Conservation (phyloP, 37 sponge, comb jelly and placozoan species). For the Chondrilla cf. caribensis region DNA sequence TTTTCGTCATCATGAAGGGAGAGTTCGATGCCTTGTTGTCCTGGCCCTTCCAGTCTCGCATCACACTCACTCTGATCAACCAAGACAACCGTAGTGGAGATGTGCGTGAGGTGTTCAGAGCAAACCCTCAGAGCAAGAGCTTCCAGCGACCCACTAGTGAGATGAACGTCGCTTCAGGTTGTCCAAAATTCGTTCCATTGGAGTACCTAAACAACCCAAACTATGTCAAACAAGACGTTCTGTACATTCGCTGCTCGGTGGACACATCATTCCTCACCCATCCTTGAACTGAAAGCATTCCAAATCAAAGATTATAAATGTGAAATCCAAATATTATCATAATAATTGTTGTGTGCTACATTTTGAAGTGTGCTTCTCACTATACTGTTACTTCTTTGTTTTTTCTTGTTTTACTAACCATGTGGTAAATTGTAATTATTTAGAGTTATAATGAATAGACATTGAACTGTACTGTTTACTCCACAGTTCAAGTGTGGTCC, state of each 20-base stretch:
- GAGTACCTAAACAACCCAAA: constrained; percentile 38
- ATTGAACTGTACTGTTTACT: too few species aligned
- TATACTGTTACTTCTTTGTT: too few species aligned
- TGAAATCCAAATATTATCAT: too few species aligned
- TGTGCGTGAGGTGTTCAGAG: constrained; percentile 8
- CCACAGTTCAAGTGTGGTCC: too few species aligned
- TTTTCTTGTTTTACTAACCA: too few species aligned
- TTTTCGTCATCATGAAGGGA: constrained; percentile 86
- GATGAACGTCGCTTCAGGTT: constrained; percentile 72
- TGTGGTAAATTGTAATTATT: too few species aligned
- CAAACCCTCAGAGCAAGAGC: constrained; percentile 24
- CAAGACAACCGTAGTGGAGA: constrained; percentile 13
- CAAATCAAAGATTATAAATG: too few species aligned
- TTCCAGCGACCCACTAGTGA: constrained; percentile 52
- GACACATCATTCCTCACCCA: constrained; percentile 61
- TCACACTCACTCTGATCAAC: constrained; percentile 11
- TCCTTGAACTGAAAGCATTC: constrained; percentile 43
- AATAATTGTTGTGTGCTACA: too few species aligned
- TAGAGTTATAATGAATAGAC: too few species aligned
- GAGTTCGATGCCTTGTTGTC: constrained; percentile 25
- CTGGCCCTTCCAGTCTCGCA: constrained; percentile 27
- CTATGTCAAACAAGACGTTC: constrained; percentile 67
- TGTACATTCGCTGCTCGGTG: constrained; percentile 67
- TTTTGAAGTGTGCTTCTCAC: too few species aligned
- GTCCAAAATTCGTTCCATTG: constrained; percentile 63